Percentiles rank a stretch among this genome's conserved stretches.
Conservation (phyloP, 2,113 vertebrate genomes). For the Halcyon senegalensis region DNA sequence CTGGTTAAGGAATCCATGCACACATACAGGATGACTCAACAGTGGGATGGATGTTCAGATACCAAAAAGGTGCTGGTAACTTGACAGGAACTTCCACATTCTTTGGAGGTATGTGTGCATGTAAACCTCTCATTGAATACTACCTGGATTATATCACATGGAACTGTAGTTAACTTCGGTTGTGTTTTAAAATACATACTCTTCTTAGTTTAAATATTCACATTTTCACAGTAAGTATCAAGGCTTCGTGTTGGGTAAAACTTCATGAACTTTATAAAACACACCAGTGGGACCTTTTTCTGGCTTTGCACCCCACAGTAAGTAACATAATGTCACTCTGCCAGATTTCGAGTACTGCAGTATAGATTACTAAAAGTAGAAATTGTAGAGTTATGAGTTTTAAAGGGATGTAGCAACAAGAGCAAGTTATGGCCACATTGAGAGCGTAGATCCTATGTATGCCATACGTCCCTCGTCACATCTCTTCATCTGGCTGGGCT, state of each 20-base stretch:
- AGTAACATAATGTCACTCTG: neutral
- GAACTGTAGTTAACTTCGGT: neutral
- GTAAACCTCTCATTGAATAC: neutral
- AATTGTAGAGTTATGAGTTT: neutral
- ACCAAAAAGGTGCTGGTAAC: conserved; percentile 58
- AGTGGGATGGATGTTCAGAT: conserved; percentile 63
- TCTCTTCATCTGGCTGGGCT: rapidly evolving
- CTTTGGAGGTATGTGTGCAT: conserved; percentile 52
- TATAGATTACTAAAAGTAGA: neutral
- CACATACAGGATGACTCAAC: conserved; percentile 54
- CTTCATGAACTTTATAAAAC: no score
- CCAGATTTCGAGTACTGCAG: neutral
- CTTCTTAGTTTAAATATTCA: neutral
- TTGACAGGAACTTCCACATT: conserved; percentile 69
- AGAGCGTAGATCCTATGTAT: rapidly evolving
- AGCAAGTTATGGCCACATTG: neutral
- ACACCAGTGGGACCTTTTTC: neutral
- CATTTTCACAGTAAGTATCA: neutral
- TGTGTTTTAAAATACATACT: neutral
- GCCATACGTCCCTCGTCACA: neutral
- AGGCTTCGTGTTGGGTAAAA: neutral
- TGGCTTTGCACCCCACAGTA: neutral
- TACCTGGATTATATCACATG: neutral
- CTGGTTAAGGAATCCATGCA: conserved; percentile 64
- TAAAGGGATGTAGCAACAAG: neutral